Evolutionary conservation across 2,888 invertebrate species (phyloP), one percentile per base, ranked within the genome.

Genomic region (Embidobia sp.): DNA sequence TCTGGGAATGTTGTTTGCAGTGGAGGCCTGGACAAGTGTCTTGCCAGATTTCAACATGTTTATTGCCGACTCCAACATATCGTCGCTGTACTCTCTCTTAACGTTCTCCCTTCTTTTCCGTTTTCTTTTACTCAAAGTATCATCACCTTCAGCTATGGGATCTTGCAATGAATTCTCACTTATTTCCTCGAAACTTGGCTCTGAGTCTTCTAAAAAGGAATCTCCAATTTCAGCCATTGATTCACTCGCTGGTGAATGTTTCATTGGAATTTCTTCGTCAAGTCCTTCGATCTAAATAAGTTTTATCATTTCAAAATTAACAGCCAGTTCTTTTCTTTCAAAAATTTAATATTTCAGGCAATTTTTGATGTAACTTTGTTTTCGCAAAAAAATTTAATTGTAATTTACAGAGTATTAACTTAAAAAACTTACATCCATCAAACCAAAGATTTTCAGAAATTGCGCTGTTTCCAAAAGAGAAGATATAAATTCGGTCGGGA

Each of bases 391-490:
- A n/a, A n/a, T n/a, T n/a, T n/a, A n/a, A n/a, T n/a, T n/a, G n/a
- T n/a, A n/a, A n/a, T n/a, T n/a, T n/a, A n/a, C n/a, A n/a, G n/a
- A n/a, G n/a, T n/a, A n/a, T n/a, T n/a, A n/a, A n/a, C n/a, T n/a
- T n/a, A 29, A 13, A 35, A 29, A 46, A 78, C 79, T 70, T 80
- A 90, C 90, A 81, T 89, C 88, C 78, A 86, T 85, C 1, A 90
- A 82, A 13, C 90, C 90, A 59, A 83, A 83, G 48, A 90, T 90
- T 79, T 86, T 87, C 13, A 90, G 72, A 0, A 85, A 85, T 51
- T 88, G 86, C n/a, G 90, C 90, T 26, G 88, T 85, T 53, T 90
- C 88, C 22, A 90, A 79, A 1, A 90, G 81, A 70, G 84, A 87
- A 37, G 79, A 82, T 16, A 90, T 88, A 76, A 85, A 85, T 22